phyloP scores from a whole-genome alignment of 2,113 vertebrate genomes.

The Bolborhynchus lineola region DNA sequence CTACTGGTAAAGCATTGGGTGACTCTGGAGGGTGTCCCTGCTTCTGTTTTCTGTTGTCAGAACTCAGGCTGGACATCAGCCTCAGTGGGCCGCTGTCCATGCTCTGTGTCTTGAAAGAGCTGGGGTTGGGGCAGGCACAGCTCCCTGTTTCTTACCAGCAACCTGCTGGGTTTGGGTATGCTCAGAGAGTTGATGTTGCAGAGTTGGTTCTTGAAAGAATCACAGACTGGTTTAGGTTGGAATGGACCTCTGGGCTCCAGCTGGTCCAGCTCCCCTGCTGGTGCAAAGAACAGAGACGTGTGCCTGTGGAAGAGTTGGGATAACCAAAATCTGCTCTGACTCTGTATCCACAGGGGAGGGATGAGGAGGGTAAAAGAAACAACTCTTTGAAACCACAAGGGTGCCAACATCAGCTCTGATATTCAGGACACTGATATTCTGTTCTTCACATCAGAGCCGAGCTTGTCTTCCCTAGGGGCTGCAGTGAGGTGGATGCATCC shows the following conservation, averaged over 20 bases:
- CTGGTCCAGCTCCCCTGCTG: background rate
- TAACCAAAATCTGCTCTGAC: background rate
- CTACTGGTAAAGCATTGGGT: background rate
- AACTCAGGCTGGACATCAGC: rapidly evolving
- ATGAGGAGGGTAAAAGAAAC: background rate
- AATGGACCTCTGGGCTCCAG: background rate
- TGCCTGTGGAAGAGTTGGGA: background rate
- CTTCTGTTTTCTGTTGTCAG: background rate
- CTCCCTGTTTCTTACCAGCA: background rate
- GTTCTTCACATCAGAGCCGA: background rate
- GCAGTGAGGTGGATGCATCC: background rate
- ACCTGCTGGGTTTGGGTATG: background rate
- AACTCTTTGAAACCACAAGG: background rate
- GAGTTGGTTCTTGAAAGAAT: background rate
- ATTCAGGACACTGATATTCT: background rate
- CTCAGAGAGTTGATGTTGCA: background rate
- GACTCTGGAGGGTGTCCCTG: background rate
- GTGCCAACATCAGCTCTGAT: background rate
- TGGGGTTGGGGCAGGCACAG: background rate
- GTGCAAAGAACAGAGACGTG: background rate
- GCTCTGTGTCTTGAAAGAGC: background rate
- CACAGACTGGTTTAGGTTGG: background rate
- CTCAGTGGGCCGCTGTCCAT: rapidly evolving
- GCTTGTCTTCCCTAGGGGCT: background rate
- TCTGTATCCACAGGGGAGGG: background rate